A percentile compares a stretch with the other conserved stretches of the same genome.
phyloP scores from a whole-genome alignment of 2,113 vertebrate species.

The Prinia subflava region DNA sequence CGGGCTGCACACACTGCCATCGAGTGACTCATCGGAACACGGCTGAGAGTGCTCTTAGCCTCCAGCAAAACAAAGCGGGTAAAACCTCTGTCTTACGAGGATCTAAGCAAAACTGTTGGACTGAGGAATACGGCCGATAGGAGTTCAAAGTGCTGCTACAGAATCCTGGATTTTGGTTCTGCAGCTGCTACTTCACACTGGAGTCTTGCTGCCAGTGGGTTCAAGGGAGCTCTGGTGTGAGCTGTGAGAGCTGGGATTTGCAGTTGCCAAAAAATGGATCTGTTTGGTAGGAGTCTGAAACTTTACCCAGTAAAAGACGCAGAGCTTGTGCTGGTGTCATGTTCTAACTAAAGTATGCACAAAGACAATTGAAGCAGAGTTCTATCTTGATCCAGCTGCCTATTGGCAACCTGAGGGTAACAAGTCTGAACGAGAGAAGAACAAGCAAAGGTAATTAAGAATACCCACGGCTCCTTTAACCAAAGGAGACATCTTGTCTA shows the following conservation, averaged over 20 bases:
- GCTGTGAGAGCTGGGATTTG: neutral
- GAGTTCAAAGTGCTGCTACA: neutral
- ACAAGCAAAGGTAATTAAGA: neutral
- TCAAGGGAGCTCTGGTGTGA: neutral
- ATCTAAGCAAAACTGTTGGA: neutral
- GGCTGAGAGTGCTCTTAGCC: neutral
- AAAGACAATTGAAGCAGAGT: neutral
- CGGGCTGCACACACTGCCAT: neutral
- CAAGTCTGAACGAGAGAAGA: neutral
- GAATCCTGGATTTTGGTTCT: neutral
- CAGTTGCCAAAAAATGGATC: neutral
- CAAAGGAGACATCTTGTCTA: neutral
- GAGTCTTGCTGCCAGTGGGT: neutral
- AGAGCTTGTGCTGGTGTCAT: neutral
- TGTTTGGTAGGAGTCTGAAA: neutral
- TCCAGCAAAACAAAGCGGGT: neutral
- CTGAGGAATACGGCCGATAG: fast-evolving
- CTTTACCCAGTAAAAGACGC: fast-evolving
- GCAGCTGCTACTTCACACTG: neutral
- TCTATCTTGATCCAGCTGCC: neutral
- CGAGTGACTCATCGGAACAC: neutral
- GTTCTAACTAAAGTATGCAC: neutral
- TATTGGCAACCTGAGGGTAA: neutral
- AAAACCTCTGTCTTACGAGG: neutral
- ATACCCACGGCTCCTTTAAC: neutral